Conservation (phyloP, 2,113 vertebrate genomes). For the Crotalus tigris region DNA sequence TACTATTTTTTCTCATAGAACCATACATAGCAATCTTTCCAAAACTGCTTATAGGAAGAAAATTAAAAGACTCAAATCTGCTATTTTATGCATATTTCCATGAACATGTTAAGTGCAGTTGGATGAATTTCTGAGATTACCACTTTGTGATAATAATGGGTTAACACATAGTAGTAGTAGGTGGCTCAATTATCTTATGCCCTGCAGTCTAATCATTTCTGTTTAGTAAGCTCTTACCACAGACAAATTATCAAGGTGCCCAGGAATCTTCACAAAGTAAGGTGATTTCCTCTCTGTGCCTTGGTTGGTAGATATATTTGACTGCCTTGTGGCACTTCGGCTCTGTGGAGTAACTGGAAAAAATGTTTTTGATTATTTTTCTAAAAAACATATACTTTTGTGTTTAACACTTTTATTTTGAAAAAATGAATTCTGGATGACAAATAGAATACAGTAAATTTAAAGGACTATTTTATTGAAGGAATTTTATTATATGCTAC, state of each 20-base stretch:
- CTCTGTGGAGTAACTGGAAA: slow-evolving; percentile 65
- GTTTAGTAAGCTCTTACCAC: slow-evolving; percentile 65
- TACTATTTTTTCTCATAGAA: background rate
- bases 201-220: background rate
- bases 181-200: background rate
- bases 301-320: slow-evolving; percentile 74
- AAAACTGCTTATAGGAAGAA: background rate
- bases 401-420: background rate
- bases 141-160: background rate
- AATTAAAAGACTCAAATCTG: background rate
- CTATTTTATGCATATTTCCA: no score
- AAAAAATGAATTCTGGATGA: background rate
- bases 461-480: background rate
- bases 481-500: background rate
- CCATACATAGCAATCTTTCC: background rate
- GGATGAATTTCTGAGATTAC: background rate
- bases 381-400: background rate
- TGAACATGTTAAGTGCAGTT: background rate
- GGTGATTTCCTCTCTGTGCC: slow-evolving; percentile 71
- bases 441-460: background rate
- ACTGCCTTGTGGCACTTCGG: slow-evolving; percentile 67
- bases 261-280: slow-evolving; percentile 67
- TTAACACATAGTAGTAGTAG: background rate
- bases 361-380: background rate
- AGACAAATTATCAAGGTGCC: slow-evolving; percentile 66